Evolutionary conservation across 1,140 invertebrate species (phyloP).

Genomic region (Portunus trituberculatus): DNA sequence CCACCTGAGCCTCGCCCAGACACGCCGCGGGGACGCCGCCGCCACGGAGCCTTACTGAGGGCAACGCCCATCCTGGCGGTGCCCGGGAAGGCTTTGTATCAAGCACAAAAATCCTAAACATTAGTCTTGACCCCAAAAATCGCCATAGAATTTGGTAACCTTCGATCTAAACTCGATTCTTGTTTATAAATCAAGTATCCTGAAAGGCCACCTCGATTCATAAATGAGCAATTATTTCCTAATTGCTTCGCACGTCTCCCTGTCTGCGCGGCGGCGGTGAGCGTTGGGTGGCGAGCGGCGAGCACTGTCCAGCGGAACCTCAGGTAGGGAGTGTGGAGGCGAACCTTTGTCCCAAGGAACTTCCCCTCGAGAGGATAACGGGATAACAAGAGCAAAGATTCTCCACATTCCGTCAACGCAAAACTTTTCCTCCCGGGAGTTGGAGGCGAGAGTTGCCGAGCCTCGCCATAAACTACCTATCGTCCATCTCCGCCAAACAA

Average conservation of each 20-base stretch:
- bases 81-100: slow-evolving; percentile 44
- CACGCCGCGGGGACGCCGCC: not conserved
- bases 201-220: slow-evolving; percentile 67
- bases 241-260: slow-evolving; percentile 70
- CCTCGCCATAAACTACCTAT: slow-evolving; percentile 73
- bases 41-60: not conserved
- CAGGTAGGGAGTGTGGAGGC: slow-evolving; percentile 56
- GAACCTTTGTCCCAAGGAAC: slow-evolving; percentile 68
- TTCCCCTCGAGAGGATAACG: slow-evolving; percentile 69
- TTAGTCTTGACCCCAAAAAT: slow-evolving; percentile 66
- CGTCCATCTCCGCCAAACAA: slow-evolving; percentile 73
- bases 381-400: slow-evolving; percentile 62
- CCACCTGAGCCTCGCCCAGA: not conserved
- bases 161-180: slow-evolving; percentile 75
- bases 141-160: slow-evolving; percentile 73
- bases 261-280: not conserved
- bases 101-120: slow-evolving; percentile 39
- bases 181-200: slow-evolving; percentile 75
- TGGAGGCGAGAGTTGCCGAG: not conserved
- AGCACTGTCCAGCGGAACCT: slow-evolving; percentile 48
- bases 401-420: slow-evolving; percentile 34
- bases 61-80: not conserved
- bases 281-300: slow-evolving; percentile 41
- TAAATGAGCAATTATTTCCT: slow-evolving; percentile 70
- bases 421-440: slow-evolving; percentile 49